Percentiles rank a stretch among this genome's conserved stretches.
Conservation (phyloP, 2,888 invertebrate genomes). For the Amblyjoppa fuscipennis region DNA sequence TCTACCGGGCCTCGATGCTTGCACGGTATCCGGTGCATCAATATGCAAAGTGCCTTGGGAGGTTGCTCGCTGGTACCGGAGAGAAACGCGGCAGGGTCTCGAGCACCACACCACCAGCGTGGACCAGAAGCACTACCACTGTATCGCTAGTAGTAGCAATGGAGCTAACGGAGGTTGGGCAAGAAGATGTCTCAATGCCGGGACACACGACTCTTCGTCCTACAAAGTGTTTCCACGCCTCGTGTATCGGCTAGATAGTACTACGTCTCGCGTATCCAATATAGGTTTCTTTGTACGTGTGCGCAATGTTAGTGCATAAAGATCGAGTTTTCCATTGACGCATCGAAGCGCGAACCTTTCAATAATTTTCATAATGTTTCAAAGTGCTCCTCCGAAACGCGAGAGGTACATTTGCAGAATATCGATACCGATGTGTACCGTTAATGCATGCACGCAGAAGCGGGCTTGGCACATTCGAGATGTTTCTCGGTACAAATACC, state of each 20-base stretch:
- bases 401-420: background rate
- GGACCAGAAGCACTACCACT: constrained; percentile 55
- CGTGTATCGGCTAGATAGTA: constrained; percentile 48
- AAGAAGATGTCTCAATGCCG: constrained; percentile 67
- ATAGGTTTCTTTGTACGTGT: background rate
- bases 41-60: constrained; percentile 76
- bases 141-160: constrained; percentile 50
- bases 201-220: constrained; percentile 56
- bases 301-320: background rate
- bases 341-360: constrained; percentile 21
- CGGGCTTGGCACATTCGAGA: background rate
- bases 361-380: constrained; percentile 41
- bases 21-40: constrained; percentile 73
- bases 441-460: too few relatives aligned
- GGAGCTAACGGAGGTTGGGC: constrained; percentile 45
- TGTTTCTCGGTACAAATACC: background rate
- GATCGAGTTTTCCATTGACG: constrained; percentile 1
- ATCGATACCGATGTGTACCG: background rate
- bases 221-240: constrained; percentile 62
- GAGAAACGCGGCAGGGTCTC: constrained; percentile 43
- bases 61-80: constrained; percentile 26
- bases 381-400: background rate
- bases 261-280: constrained; percentile 13
- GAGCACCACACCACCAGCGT: constrained; percentile 48
- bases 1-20: constrained; percentile 66